Base-by-base conservation (phyloP, 2,888 invertebrate genomes). In the Neoitamus cyanurus region DNA sequence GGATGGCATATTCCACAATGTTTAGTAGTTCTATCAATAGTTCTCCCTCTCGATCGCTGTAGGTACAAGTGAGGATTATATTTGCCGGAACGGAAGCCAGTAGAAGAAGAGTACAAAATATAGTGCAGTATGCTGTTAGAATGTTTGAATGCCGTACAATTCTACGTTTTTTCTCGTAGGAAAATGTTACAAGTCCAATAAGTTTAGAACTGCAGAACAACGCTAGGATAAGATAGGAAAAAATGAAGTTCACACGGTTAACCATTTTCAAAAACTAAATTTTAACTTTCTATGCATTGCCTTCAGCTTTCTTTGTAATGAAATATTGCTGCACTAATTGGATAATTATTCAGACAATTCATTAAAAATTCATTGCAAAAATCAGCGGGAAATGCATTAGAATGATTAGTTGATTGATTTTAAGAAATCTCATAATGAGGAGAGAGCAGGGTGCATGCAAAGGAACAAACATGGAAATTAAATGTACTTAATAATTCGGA, bases 111-210 rank as follows among this genome's bases (percentile, higher is more conserved):
- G 9, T 31, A 42, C 78, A 78, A 30, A 78, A 1, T 28, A 78
- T 9, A 4, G 9, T 34, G 31, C 48, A 78, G 31, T 48, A 78
- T 0, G 11, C 13, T 1, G 31, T 31, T n/a, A 31, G n/a, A 30
- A 20, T 9, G 0, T 13, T 7, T n/a, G 78, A 78, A 30, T 48
- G 11, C 20, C 42, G 48, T 5, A 78, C 9, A 20, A 13, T 20
- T 1, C 28, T 13, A 5, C 34, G n/a, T 31, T 30, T 78, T 34
- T n/a, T 48, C 30, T 78, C 48, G 15, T 30, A 78, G 30, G 42
- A 28, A 48, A 78, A 78, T 15, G 78, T 28, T 9, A 58, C 78
- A 13, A 78, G 58, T 15, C 78, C 78, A 28, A 78, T n/a, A 31
- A 58, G 9, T 31, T 48, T 78, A 4, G 31, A 78, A 20, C 2